Base-by-base conservation (phyloP, 1,140 invertebrate species). In the Vanessa atalanta region DNA sequence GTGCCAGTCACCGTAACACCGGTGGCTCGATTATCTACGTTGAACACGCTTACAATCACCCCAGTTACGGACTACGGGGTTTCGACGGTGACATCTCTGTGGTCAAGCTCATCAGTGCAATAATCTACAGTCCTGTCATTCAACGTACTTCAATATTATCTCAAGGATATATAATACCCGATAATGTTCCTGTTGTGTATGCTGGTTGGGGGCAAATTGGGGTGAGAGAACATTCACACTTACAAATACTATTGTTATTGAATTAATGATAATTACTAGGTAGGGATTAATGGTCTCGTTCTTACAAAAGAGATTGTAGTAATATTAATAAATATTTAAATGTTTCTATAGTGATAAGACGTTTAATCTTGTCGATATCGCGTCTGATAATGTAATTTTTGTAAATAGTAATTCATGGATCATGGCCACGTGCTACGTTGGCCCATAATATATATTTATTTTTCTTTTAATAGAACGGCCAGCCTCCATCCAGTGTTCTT, bases 401-500 rank as follows among this genome's bases (percentile, higher is more conserved):
- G 26, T 31, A 31, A n/a, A n/a, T n/a, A n/a, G 2, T 31, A 31
- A 31, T 31, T 5, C 2, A 31, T 31, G 26, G 26, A 31, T n/a
- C n/a, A n/a, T n/a, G n/a, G n/a, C n/a, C 2, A 31, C 2, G 26
- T 31, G 26, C 5, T 31, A 31, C 26, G 5, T 43, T 43, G 37
- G 37, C 3, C 1, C 3, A 9, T 43, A 8, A 43, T 43, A 43
- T 8, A 43, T 43, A 31, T 31, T 43, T 7, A 9, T 43, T 14
- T 50, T 12, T 16, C 16, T 16, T 9, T 31, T 31, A 26, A 20
- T 31, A 61, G 57, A 12, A 3, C 12, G 64, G 63, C 15, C 93
- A 92, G 26, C 71, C 77, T 2, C 73, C 86, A 15, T 90, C 93
- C 48, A 81, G 90, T 48, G 76, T 86, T 6, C 89, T 95, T 12